These are phyloP conservation scores for Sphecodes monilicornis DNA, from an alignment of 2,888 invertebrate genomes.

Conservation along the genomic window DNA sequence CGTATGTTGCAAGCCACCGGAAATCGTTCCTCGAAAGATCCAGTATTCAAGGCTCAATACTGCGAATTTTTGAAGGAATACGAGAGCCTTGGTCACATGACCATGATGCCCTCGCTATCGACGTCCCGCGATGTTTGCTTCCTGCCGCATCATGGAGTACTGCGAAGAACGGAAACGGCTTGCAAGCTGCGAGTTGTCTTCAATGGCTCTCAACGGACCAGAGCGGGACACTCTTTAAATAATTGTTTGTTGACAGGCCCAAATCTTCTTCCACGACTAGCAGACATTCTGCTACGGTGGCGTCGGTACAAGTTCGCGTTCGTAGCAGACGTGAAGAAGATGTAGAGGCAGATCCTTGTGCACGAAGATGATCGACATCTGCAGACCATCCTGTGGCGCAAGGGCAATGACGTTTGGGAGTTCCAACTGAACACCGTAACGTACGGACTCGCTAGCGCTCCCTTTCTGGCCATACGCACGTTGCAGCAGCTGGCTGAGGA, in stretches of 20 bases:
- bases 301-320: neutral
- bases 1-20: too few species aligned
- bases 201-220: neutral
- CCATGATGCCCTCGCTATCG: too few species aligned
- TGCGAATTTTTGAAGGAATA: too few species aligned
- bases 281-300: constrained; percentile 5
- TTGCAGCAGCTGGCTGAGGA: neutral
- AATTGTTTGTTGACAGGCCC: neutral
- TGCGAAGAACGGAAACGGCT: neutral
- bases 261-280: neutral
- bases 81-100: too few species aligned
- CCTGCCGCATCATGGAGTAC: neutral
- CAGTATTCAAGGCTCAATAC: too few species aligned
- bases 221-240: neutral
- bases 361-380: constrained; percentile 1
- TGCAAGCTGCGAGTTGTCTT: constrained; percentile 4
- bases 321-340: neutral
- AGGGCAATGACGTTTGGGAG: neutral
- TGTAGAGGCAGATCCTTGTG: neutral
- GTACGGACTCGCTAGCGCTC: neutral
- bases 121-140: too few species aligned
- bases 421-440: constrained; percentile 1
- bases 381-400: neutral
- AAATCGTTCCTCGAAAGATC: too few species aligned
- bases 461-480: neutral